Conservation (phyloP, 2,797 vertebrate species). For the Chiroxiphia lanceolata region DNA sequence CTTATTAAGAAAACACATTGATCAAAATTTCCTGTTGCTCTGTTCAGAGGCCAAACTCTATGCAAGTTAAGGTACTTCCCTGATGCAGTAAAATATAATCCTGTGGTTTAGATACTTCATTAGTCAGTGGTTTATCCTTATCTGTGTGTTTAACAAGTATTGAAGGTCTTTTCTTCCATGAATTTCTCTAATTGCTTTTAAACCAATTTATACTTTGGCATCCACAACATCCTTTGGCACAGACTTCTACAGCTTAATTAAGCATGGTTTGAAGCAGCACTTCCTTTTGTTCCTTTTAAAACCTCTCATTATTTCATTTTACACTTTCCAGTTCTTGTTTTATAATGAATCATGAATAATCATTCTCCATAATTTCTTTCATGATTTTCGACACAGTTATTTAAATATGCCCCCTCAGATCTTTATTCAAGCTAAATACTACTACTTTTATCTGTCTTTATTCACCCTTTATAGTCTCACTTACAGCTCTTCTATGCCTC, state of each 20-base stretch:
- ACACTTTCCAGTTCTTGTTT: not conserved
- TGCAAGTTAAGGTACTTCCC: not conserved
- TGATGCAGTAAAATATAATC: not conserved
- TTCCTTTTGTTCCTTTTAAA: slow-evolving; percentile 21
- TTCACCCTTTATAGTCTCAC: not conserved
- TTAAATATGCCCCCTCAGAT: not conserved
- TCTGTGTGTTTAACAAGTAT: not conserved
- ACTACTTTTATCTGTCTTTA: not conserved
- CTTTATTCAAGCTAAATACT: not conserved
- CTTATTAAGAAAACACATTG: not conserved
- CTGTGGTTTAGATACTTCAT: not conserved
- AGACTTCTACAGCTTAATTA: slow-evolving; percentile 27
- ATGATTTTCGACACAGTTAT: not conserved
- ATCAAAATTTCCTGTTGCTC: not conserved
- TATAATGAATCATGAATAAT: not conserved
- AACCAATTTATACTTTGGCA: slow-evolving; percentile 48
- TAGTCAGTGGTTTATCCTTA: slow-evolving; percentile 9
- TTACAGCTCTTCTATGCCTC: not conserved
- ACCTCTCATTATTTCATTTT: not conserved
- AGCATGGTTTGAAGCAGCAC: not conserved
- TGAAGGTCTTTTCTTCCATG: not conserved
- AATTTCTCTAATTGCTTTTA: slow-evolving; percentile 35
- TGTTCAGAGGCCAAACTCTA: not conserved
- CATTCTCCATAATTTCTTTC: not conserved
- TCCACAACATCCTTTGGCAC: slow-evolving; percentile 27